Percentiles rank a stretch among this genome's conserved stretches.
phyloP scores from a whole-genome alignment of 2,113 vertebrate species.

The Elgaria multicarinata region DNA sequence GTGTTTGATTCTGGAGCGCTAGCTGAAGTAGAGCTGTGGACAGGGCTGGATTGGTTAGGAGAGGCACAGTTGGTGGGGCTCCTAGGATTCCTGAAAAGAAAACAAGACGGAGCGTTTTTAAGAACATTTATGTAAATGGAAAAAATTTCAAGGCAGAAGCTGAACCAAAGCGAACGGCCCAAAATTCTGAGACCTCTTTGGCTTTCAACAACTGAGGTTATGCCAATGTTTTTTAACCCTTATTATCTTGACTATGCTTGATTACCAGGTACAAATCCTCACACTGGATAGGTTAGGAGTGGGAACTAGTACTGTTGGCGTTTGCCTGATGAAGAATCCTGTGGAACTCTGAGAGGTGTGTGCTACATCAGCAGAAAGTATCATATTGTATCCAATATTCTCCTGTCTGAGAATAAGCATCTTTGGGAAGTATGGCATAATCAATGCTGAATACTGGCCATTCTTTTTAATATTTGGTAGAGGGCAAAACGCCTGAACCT shows the following conservation, averaged over 20 bases:
- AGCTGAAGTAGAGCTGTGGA: slow-evolving; percentile 88
- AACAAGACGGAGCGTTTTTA: not conserved
- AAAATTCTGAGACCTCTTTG: not conserved
- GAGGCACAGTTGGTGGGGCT: slow-evolving; percentile 82
- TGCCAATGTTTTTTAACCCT: no score
- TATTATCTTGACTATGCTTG: not conserved
- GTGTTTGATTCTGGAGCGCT: slow-evolving; percentile 88
- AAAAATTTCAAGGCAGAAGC: not conserved
- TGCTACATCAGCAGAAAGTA: not conserved
- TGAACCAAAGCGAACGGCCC: not conserved
- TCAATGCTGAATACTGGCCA: not conserved
- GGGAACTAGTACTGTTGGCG: not conserved
- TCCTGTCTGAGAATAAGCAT: not conserved
- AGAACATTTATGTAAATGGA: not conserved
- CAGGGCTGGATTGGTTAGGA: slow-evolving; percentile 85
- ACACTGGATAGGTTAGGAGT: not conserved
- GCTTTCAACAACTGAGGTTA: not conserved
- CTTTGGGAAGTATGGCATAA: no score
- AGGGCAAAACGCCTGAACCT: not conserved
- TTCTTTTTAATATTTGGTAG: not conserved
- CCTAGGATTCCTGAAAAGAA: slow-evolving; percentile 86
- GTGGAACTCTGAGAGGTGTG: not conserved
- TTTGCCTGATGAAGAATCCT: not conserved
- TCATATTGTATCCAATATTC: no score
- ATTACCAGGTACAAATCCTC: not conserved